Evolutionary conservation across 2,113 vertebrate genomes (phyloP), one percentile per base, ranked within the genome.

Genomic region (Pomatostomus ruficeps): DNA sequence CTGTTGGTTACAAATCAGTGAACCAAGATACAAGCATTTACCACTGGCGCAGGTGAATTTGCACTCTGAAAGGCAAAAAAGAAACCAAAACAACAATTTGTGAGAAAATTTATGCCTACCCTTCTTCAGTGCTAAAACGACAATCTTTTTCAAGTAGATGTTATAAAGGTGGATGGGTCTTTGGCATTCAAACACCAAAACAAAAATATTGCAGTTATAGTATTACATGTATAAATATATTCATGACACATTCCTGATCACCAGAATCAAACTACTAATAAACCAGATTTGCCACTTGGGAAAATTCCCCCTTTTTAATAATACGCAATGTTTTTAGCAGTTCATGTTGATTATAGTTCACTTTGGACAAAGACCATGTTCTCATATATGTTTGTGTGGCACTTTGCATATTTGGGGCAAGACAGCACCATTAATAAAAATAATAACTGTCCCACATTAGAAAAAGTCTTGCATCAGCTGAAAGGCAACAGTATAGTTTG

Each of bases 41-140:
- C 99, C 99, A 97, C 99, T 99, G 98, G 99, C 98, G 97, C 99
- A 99, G 98, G 98, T 99, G 98, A 99, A 99, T 98, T 98, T 99
- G 99, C 99, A 99, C 98, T 99, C 99, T 99, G 98, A 93, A 98
- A 96, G 55, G 63, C 33, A 91, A 96, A 81, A 73, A 58, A 82
- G n/a, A 96, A 96, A 94, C 35, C 14, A 95, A 45, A 93, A 74
- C 8, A 97, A 52, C 90, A 95, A 66, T 71, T 12, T 48, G 57
- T 88, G 62, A 94, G 93, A 78, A 88, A 85, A 92, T 7, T 23
- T 28, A 29, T 45, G 82, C 58, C 59, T 49, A 63, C 14, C 29
- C 29, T 92, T 67, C 78, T 45, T 82, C 66, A 42, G 10, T 40
- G 24, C 42, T 78, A 62, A 42, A 88, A 67, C 31, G 19, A 46